Evolutionary conservation across 2,797 vertebrate genomes (phyloP).

Genomic region (Gymnopithys bicolor): DNA sequence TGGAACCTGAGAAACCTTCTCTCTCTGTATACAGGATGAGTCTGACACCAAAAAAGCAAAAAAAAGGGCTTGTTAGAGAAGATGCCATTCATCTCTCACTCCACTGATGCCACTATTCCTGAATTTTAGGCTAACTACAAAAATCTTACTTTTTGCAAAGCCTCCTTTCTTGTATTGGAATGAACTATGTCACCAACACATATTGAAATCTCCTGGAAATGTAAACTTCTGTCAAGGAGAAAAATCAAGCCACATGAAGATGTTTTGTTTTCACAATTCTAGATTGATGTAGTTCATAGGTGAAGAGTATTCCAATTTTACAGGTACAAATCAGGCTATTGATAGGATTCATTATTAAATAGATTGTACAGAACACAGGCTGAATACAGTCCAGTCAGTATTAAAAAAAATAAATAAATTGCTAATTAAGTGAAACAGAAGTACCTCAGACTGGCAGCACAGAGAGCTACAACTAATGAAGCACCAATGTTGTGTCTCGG

Average conservation of each 20-base stretch:
- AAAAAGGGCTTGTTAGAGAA: background rate
- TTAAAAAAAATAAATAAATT: background rate
- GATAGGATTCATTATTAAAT: background rate
- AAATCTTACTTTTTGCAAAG: background rate
- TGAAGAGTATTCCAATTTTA: background rate
- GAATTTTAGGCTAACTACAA: background rate
- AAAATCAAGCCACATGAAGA: background rate
- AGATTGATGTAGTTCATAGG: background rate
- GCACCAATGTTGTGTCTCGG: background rate
- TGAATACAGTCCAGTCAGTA: conserved; percentile 7
- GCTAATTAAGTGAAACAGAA: conserved; percentile 10
- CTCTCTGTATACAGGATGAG: background rate
- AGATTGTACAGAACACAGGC: background rate
- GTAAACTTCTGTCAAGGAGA: background rate
- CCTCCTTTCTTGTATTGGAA: background rate
- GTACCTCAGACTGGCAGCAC: background rate
- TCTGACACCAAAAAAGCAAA: background rate
- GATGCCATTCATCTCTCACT: background rate
- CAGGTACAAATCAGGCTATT: background rate
- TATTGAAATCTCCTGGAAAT: background rate
- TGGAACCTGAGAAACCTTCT: background rate
- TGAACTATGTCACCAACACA: background rate
- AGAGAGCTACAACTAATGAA: conserved; percentile 27
- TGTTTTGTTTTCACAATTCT: background rate
- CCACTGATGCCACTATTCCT: background rate